phyloP scores from a whole-genome alignment of 2,888 invertebrate species.

The Standfussiana lucernea region DNA sequence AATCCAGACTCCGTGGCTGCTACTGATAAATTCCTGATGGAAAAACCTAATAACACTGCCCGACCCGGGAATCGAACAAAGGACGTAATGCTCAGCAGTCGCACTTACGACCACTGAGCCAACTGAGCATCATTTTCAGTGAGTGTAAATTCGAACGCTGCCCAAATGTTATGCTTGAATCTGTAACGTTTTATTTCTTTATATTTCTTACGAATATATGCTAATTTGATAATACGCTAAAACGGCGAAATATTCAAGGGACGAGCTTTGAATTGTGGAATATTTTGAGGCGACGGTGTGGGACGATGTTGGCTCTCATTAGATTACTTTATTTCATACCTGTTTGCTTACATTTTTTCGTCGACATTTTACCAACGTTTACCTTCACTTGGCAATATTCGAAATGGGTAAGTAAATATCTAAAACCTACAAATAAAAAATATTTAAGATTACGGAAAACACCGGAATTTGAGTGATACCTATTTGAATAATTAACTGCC shows the following conservation, averaged over 20 bases:
- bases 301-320: conserved; percentile 19
- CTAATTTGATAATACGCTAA: conserved; percentile 31
- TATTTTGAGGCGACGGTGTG: conserved; percentile 4
- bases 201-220: conserved; percentile 39
- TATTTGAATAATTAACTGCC: background rate
- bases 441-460: background rate
- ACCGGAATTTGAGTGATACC: background rate
- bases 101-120: no score
- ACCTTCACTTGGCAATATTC: background rate
- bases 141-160: background rate
- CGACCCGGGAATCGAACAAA: no score
- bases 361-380: background rate
- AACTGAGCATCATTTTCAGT: no score
- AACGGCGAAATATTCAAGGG: conserved; percentile 20
- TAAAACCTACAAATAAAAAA: background rate
- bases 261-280: background rate
- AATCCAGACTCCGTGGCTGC: no score
- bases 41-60: no score
- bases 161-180: background rate
- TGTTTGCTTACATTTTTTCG: background rate
- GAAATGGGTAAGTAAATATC: background rate
- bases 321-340: conserved; percentile 18
- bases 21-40: no score
- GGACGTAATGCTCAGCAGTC: no score
- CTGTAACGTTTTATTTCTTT: conserved; percentile 9